phyloP scores from a whole-genome alignment of 2,888 invertebrate species.

The Phyllotreta striolata region DNA sequence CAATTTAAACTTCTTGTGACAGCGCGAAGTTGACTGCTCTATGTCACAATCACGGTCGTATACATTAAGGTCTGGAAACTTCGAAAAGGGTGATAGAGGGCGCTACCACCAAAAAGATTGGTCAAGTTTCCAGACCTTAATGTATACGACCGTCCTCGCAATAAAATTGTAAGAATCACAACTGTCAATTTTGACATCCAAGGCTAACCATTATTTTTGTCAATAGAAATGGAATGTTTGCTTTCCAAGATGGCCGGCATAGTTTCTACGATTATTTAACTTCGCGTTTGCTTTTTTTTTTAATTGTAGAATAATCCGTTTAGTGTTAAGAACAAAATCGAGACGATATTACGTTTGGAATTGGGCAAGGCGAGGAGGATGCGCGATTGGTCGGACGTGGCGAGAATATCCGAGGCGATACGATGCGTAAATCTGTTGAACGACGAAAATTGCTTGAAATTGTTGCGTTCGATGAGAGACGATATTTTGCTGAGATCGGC shows the following conservation, averaged over 20 bases:
- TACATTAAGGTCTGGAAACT: no score
- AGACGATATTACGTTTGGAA: slow-evolving; percentile 76
- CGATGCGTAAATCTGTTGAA: slow-evolving; percentile 80
- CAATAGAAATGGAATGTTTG: neutral
- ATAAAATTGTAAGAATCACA: no score
- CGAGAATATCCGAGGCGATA: slow-evolving; percentile 84
- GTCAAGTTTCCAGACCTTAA: no score
- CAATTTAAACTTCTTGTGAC: no score
- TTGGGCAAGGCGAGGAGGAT: slow-evolving; percentile 84
- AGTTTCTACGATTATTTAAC: neutral
- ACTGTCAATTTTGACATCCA: neutral
- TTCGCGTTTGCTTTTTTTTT: slow-evolving; percentile 10
- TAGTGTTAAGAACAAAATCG: slow-evolving; percentile 60
- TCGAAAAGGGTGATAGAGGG: no score
- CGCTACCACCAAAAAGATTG: no score
- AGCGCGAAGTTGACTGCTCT: no score
- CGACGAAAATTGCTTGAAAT: slow-evolving; percentile 72
- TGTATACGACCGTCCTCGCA: no score
- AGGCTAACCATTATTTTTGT: neutral
- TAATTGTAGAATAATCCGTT: slow-evolving; percentile 47
- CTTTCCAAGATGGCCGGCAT: neutral
- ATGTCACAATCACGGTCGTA: no score
- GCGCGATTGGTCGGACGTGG: slow-evolving; percentile 78
- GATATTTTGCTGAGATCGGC: slow-evolving; percentile 81
- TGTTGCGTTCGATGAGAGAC: slow-evolving; percentile 76